These are phyloP conservation scores for Ceratosolen fusciceps DNA, from an alignment of 1,140 invertebrate species.

Conservation along the genomic window DNA sequence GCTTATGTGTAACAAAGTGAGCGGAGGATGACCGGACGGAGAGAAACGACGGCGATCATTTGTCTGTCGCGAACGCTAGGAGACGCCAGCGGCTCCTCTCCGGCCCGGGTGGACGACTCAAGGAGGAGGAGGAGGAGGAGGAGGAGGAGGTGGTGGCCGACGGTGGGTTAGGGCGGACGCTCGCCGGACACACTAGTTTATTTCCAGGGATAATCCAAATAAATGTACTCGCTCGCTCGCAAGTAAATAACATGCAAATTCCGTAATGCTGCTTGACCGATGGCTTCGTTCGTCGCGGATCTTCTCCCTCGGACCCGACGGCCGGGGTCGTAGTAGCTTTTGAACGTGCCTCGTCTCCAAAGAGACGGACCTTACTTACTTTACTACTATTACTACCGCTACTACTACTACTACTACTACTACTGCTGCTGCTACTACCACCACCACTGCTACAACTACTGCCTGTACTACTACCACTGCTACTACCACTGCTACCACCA, in stretches of 20 bases:
- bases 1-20: conserved; percentile 10
- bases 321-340: neutral
- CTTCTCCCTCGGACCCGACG: neutral
- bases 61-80: conserved; percentile 20
- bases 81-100: neutral
- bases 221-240: conserved; percentile 72
- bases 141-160: no score
- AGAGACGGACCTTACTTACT: conserved; percentile 42
- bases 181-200: conserved; percentile 69
- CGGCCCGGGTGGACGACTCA: neutral
- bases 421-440: no score
- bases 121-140: no score
- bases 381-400: no score
- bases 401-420: no score
- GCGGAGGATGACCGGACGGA: conserved; percentile 26
- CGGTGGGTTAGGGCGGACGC: conserved; percentile 10
- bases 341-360: conserved; percentile 24
- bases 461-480: no score
- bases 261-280: conserved; percentile 73
- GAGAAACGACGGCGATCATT: conserved; percentile 37
- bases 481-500: no score
- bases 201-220: conserved; percentile 73
- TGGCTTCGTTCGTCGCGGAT: conserved; percentile 63
- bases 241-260: conserved; percentile 74
- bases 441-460: no score